A percentile compares a stretch with the other conserved stretches of the same genome.
phyloP scores from a whole-genome alignment of 1,140 invertebrate genomes.

The Zophobas morio region DNA sequence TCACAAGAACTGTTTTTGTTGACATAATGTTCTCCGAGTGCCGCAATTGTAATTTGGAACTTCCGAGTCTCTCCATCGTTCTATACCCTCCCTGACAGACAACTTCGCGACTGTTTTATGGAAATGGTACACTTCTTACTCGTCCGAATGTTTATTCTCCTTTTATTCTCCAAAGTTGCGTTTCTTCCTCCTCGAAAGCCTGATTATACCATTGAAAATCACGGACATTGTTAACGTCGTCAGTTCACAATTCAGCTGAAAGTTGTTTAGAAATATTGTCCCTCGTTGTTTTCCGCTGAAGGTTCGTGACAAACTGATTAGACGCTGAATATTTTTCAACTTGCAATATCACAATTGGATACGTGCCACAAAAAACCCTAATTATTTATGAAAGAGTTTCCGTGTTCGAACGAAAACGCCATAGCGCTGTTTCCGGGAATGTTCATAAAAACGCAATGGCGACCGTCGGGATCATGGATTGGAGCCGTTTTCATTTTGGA shows the following conservation, averaged over 20 bases:
- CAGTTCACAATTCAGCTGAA: neutral
- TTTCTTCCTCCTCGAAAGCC: constrained; percentile 21
- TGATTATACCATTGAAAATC: constrained; percentile 36
- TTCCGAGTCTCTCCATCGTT: neutral
- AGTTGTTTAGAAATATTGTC: constrained; percentile 6
- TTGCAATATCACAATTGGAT: constrained; percentile 30
- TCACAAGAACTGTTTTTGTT: too few species aligned
- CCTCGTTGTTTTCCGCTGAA: constrained; percentile 14
- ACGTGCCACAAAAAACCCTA: constrained; percentile 34
- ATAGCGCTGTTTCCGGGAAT: constrained; percentile 38
- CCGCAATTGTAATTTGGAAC: constrained; percentile 1
- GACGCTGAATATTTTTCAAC: constrained; percentile 21
- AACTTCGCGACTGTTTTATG: constrained; percentile 29
- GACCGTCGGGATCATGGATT: neutral
- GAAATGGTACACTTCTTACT: constrained; percentile 25
- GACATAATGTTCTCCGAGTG: neutral
- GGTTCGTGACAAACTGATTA: constrained; percentile 44
- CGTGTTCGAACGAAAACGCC: constrained; percentile 44
- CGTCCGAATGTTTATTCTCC: constrained; percentile 19
- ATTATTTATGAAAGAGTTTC: constrained; percentile 50
- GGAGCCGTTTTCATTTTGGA: constrained; percentile 19
- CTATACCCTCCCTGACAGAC: neutral
- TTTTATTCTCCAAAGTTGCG: constrained; percentile 17
- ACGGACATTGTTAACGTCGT: constrained; percentile 28
- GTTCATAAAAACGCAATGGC: constrained; percentile 42